Conservation (phyloP, 2,888 invertebrate species). For the Chrysodeixis includens region DNA sequence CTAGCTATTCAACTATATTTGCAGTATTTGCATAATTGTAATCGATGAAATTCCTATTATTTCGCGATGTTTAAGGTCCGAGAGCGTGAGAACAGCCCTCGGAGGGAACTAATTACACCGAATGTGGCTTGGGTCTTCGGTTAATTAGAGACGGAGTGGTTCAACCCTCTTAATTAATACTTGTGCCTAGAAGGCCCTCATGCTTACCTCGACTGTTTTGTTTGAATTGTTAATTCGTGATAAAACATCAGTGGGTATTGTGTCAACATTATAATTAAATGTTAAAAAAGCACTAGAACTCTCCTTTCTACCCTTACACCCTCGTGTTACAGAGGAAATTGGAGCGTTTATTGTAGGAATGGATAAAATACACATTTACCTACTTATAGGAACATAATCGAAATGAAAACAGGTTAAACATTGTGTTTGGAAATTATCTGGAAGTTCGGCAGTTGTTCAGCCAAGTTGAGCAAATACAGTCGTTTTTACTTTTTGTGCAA, state of each 20-base stretch:
- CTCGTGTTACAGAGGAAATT: constrained; percentile 37
- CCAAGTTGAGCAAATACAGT: neutral
- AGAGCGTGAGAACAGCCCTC: constrained; percentile 85
- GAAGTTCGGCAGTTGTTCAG: neutral
- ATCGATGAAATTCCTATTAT: constrained; percentile 80
- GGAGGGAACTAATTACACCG: constrained; percentile 87
- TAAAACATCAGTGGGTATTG: constrained; percentile 80
- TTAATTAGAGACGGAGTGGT: constrained; percentile 88
- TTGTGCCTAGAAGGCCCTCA: constrained; percentile 82
- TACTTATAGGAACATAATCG: constrained; percentile 9
- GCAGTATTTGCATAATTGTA: constrained; percentile 76
- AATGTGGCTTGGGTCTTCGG: constrained; percentile 87
- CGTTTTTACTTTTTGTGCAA: neutral
- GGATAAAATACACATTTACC: constrained; percentile 9
- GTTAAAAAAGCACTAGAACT: constrained; percentile 63
- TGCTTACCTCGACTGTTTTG: constrained; percentile 83
- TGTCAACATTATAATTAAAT: constrained; percentile 76
- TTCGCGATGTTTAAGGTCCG: constrained; percentile 75
- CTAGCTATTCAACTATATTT: constrained; percentile 47
- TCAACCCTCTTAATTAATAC: constrained; percentile 89
- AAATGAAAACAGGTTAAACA: neutral
- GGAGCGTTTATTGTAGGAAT: constrained; percentile 23
- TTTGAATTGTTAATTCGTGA: constrained; percentile 85
- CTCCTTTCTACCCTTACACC: constrained; percentile 49
- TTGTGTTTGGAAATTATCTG: constrained; percentile 5